Evolutionary conservation across 2,113 vertebrate genomes (phyloP).

Genomic region (Etheostoma spectabile): DNA sequence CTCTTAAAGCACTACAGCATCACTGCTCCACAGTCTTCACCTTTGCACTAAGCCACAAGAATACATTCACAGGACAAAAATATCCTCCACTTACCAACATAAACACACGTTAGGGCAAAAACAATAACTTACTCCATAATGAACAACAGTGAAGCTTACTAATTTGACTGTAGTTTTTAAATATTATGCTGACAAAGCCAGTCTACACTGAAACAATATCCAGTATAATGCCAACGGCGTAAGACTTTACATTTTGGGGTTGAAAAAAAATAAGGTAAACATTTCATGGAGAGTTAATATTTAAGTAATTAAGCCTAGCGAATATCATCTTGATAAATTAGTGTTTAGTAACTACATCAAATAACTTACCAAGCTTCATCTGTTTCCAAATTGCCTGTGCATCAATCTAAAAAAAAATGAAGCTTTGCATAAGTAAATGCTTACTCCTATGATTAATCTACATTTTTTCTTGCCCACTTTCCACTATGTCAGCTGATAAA

Average conservation of each 20-base stretch:
- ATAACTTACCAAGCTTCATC: not conserved
- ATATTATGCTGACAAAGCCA: not conserved
- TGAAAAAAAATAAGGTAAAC: not conserved
- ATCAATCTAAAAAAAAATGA: not conserved
- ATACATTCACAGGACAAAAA: not conserved
- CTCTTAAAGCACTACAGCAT: not conserved
- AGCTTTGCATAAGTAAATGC: not conserved
- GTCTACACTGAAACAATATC: not conserved
- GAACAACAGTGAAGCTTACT: not conserved
- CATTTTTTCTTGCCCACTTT: not conserved
- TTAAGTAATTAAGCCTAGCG: not conserved
- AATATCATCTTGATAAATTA: not conserved
- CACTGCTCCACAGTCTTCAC: not conserved
- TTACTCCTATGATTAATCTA: not conserved
- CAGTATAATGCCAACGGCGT: not conserved
- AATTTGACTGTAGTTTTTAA: not conserved
- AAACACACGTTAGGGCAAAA: not conserved
- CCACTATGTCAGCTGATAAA: not conserved
- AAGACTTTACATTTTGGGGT: not conserved
- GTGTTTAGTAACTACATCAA: not conserved
- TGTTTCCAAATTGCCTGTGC: not conserved
- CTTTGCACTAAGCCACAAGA: not conserved
- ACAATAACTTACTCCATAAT: conserved; percentile 7
- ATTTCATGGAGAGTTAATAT: not conserved
- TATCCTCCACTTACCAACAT: not conserved